These are phyloP conservation scores for Gymnobelideus leadbeateri DNA, from an alignment of 2,113 vertebrate species.

Conservation along the genomic window DNA sequence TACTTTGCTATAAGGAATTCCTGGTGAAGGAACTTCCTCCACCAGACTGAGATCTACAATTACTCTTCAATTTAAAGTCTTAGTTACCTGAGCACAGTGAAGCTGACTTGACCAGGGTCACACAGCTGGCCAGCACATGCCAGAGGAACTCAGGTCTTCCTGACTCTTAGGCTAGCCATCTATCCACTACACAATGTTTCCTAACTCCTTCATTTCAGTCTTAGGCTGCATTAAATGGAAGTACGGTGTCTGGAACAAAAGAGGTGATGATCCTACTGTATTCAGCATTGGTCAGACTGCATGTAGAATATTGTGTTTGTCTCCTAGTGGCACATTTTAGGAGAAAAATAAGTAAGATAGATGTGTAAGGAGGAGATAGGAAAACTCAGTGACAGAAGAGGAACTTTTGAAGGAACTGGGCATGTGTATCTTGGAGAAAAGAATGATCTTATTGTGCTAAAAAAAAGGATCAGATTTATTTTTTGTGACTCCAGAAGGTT, in stretches of 20 bases:
- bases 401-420: neutral
- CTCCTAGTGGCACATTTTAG: neutral
- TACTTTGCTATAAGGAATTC: neutral
- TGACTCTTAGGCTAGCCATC: too few species aligned
- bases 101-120: neutral
- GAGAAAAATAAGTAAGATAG: neutral
- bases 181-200: too few species aligned
- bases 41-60: neutral
- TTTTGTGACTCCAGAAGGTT: neutral
- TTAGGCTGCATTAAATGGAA: too few species aligned
- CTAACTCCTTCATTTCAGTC: too few species aligned
- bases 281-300: neutral
- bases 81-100: neutral
- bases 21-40: neutral
- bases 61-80: neutral
- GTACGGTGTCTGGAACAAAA: too few species aligned
- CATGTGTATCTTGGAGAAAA: neutral
- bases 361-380: neutral
- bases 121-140: neutral
- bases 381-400: neutral
- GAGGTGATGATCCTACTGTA: neutral
- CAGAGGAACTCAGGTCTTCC: neutral
- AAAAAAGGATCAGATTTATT: neutral
- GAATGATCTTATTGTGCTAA: neutral
- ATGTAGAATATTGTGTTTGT: neutral